These are phyloP conservation scores for Petrocephalus schoutedeni DNA, from an alignment of 2,797 vertebrate genomes.

Conservation along the genomic window DNA sequence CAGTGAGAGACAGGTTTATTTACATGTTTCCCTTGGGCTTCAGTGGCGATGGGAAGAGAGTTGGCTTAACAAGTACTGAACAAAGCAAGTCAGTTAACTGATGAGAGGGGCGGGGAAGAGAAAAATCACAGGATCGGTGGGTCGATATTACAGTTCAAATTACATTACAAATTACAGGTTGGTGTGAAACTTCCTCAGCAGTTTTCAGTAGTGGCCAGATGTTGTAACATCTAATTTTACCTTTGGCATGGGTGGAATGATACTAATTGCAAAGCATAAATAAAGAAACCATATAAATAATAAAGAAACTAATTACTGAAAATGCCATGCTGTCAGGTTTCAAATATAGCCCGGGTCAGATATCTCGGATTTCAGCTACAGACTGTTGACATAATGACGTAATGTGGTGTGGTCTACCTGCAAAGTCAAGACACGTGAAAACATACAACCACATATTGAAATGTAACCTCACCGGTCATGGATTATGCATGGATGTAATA, in stretches of 20 bases:
- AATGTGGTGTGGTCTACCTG: not conserved
- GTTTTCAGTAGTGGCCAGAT: not conserved
- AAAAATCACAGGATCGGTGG: not conserved
- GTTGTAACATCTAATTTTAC: not conserved
- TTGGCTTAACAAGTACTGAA: not conserved
- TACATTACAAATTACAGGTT: not conserved
- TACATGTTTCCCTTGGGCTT: not conserved
- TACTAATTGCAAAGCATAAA: not conserved
- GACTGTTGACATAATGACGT: not conserved
- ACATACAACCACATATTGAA: not conserved
- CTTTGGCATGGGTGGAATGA: not conserved
- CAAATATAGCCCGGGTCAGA: not conserved
- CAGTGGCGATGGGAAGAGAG: not conserved
- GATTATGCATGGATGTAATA: not conserved
- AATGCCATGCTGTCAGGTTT: not conserved
- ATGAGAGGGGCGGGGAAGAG: not conserved
- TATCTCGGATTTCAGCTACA: not conserved
- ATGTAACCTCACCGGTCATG: not conserved
- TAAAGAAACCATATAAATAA: not conserved
- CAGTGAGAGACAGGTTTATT: not conserved
- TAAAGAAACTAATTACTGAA: not conserved
- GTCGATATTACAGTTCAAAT: not conserved
- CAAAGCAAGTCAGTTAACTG: not conserved
- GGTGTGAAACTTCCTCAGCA: not conserved
- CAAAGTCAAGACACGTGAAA: not conserved